These are phyloP conservation scores for Sardina pilchardus DNA, from an alignment of 2,113 vertebrate species.

Conservation along the genomic window DNA sequence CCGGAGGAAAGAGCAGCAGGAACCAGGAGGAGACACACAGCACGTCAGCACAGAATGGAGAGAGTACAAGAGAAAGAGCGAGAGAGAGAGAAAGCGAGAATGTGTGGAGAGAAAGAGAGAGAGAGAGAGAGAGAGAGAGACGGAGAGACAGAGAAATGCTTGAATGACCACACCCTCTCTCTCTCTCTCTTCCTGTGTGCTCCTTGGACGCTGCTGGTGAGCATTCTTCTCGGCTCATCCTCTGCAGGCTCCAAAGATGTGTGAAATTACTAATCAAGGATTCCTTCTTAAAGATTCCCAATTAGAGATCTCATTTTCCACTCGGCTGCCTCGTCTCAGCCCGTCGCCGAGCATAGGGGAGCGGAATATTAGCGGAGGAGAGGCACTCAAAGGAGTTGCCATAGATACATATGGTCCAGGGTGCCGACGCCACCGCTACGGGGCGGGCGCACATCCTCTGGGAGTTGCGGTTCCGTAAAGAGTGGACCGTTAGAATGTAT, in stretches of 20 bases:
- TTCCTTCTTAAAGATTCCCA: constrained; percentile 68
- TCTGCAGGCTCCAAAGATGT: constrained; percentile 47
- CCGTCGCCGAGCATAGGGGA: constrained; percentile 60
- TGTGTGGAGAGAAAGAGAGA: not conserved
- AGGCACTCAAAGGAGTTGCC: constrained; percentile 54
- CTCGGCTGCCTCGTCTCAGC: constrained; percentile 56
- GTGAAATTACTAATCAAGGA: constrained; percentile 67
- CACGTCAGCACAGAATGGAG: not conserved
- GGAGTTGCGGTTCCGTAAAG: constrained; percentile 35
- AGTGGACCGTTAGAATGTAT: constrained; percentile 23
- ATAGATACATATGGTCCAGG: constrained; percentile 58
- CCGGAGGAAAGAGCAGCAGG: constrained; percentile 7
- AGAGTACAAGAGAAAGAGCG: not conserved
- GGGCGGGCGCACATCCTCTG: constrained; percentile 33
- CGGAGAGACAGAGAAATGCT: constrained; percentile 36
- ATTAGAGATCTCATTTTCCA: constrained; percentile 74
- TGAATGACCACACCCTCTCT: not conserved
- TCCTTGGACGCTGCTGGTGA: constrained; percentile 13
- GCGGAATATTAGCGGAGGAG: constrained; percentile 54
- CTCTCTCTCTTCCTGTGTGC: not conserved
- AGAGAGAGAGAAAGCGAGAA: too few relatives aligned
- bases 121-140: constrained; percentile 25
- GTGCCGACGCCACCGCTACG: not conserved
- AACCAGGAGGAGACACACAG: not conserved
- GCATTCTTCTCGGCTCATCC: constrained; percentile 40